Evolutionary conservation across 2,113 vertebrate species (phyloP).

Genomic region (Petromus typicus): DNA sequence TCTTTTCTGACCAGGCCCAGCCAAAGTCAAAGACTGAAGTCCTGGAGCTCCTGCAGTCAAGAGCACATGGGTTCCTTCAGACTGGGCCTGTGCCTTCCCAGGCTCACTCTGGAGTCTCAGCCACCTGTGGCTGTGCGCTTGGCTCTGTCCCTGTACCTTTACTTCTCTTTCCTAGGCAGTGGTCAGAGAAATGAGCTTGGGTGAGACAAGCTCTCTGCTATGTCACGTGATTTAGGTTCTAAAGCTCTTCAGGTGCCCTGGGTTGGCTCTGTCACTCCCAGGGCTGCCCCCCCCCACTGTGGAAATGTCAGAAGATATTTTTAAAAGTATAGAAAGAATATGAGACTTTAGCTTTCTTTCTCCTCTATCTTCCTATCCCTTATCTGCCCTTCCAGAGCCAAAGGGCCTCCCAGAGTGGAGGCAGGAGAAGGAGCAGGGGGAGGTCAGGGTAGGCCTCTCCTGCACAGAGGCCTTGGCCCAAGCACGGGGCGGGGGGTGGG

Average conservation of each 20-base stretch:
- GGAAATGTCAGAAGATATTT: not conserved
- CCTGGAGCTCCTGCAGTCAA: not conserved
- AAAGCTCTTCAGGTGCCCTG: not conserved
- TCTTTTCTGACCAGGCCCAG: not conserved
- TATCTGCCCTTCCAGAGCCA: not conserved
- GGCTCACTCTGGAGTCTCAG: not conserved
- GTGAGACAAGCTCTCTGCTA: not conserved
- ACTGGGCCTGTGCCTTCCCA: not conserved
- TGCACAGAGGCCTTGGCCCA: not conserved
- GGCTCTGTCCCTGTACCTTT: not conserved
- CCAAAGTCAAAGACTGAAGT: not conserved
- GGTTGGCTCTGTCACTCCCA: not conserved
- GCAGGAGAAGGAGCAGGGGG: not conserved
- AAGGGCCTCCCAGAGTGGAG: slow-evolving; percentile 1
- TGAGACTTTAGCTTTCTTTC: slow-evolving; percentile 27
- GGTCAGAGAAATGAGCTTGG: not conserved
- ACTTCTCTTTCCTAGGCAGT: not conserved
- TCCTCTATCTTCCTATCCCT: not conserved
- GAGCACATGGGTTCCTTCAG: not conserved
- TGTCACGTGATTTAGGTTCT: not conserved
- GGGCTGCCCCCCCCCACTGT: not conserved
- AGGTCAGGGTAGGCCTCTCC: not conserved
- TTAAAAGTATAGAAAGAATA: not conserved
- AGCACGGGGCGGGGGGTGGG: not conserved
- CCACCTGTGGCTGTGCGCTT: not conserved